Percentiles rank a stretch among this genome's conserved stretches.
Evolutionary conservation across 2,888 invertebrate species (phyloP).

Genomic region (Alitta virens): DNA sequence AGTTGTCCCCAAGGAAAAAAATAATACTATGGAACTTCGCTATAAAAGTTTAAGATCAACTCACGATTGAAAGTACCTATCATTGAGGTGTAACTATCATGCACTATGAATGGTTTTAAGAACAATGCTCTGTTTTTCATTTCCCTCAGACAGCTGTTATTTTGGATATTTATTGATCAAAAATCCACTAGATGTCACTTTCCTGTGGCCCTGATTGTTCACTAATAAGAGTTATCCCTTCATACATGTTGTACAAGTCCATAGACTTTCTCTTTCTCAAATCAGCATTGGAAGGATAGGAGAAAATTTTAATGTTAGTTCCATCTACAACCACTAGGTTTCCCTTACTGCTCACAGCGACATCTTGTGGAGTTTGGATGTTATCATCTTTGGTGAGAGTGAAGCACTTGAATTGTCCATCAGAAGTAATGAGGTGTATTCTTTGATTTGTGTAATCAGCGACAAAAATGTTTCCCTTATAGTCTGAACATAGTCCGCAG

Average conservation of each 20-base stretch:
- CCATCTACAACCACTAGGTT: constrained; percentile 25
- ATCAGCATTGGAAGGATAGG: neutral
- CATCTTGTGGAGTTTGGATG: constrained; percentile 17
- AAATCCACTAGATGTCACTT: constrained; percentile 3
- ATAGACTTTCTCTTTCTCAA: neutral
- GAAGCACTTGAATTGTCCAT: constrained; percentile 20
- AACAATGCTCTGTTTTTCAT: too few species aligned
- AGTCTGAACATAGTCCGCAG: constrained; percentile 45
- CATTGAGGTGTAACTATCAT: too few species aligned
- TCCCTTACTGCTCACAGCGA: constrained; percentile 19
- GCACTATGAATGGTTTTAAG: too few species aligned
- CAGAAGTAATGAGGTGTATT: constrained; percentile 10
- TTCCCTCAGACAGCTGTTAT: neutral
- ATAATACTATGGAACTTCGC: too few species aligned
- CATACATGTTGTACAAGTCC: constrained; percentile 11
- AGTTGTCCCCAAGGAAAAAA: too few species aligned
- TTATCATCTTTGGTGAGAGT: constrained; percentile 7
- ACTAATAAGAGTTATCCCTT: neutral
- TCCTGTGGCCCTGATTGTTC: neutral
- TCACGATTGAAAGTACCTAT: too few species aligned
- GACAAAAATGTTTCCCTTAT: constrained; percentile 19
- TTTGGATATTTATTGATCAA: neutral
- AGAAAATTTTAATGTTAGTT: constrained; percentile 21
- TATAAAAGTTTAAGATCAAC: too few species aligned
- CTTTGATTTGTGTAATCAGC: constrained; percentile 24